These are phyloP conservation scores for Helogale parvula DNA, from an alignment of 2,113 vertebrate genomes.

Conservation along the genomic window DNA sequence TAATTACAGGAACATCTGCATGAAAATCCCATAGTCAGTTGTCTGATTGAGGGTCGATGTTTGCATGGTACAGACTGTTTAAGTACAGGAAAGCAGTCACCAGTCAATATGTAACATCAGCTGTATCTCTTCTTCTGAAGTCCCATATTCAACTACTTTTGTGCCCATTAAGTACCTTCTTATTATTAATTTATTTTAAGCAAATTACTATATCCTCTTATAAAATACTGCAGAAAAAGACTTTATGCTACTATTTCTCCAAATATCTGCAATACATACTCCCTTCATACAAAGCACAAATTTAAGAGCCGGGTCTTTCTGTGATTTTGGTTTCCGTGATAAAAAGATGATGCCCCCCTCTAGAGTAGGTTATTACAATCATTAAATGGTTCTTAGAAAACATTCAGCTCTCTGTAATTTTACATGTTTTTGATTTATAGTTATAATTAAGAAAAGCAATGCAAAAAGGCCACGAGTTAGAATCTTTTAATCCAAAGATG, in stretches of 20 bases:
- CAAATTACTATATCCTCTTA: background rate
- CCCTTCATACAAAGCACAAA: background rate
- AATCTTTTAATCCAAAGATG: slow-evolving; percentile 63
- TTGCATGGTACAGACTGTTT: background rate
- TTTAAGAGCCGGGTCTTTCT: slow-evolving; percentile 13
- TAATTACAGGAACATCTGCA: background rate
- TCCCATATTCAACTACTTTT: background rate
- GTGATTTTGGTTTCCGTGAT: background rate
- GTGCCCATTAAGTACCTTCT: background rate
- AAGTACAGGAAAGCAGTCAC: background rate
- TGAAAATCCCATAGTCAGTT: background rate
- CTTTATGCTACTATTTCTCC: background rate
- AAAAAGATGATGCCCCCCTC: slow-evolving; percentile 25
- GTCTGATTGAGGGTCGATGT: background rate
- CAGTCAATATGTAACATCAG: background rate
- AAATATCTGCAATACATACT: background rate
- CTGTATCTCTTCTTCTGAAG: background rate
- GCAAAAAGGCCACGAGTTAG: slow-evolving; percentile 49
- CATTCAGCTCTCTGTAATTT: slow-evolving; percentile 38
- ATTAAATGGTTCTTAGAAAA: slow-evolving; percentile 44
- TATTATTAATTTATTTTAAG: slow-evolving; percentile 13
- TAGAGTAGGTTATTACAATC: slow-evolving; percentile 6
- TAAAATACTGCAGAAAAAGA: background rate
- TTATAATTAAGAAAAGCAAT: slow-evolving; percentile 72
- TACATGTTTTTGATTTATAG: slow-evolving; percentile 58